Evolutionary conservation across 2,888 invertebrate genomes (phyloP).

Genomic region (Colostygia pectinataria): DNA sequence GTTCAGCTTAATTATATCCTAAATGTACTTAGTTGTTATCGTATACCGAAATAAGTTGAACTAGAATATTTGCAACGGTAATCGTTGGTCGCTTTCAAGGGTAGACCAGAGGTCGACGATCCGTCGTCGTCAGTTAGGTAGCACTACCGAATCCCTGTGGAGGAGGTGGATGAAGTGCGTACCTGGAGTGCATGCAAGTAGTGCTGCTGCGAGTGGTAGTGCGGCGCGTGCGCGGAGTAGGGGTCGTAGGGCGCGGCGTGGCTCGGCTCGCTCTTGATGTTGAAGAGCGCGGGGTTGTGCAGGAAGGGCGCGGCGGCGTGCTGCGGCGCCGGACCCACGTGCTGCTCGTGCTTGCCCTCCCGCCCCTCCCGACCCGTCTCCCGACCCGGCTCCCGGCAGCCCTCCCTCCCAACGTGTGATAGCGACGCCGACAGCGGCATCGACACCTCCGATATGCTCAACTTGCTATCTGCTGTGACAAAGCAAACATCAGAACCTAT

Average conservation of each 20-base stretch:
- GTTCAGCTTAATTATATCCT: no score
- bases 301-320: slow-evolving; percentile 60
- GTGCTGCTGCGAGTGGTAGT: slow-evolving; percentile 78
- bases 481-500: neutral
- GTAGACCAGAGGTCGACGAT: no score
- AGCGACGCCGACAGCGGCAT: slow-evolving; percentile 65
- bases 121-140: no score
- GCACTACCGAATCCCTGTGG: no score
- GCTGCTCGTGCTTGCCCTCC: slow-evolving; percentile 52
- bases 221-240: slow-evolving; percentile 55
- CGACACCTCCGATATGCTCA: slow-evolving; percentile 73
- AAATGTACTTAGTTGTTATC: no score
- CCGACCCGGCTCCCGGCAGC: no score
- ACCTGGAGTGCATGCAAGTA: slow-evolving; percentile 81
- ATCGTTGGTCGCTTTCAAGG: no score
- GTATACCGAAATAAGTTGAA: no score
- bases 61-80: no score
- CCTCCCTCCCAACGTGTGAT: slow-evolving; percentile 46
- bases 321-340: slow-evolving; percentile 54
- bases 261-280: slow-evolving; percentile 76
- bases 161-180: no score
- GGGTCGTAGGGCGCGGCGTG: slow-evolving; percentile 56
- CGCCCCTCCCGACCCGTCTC: no score
- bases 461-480: slow-evolving; percentile 62
- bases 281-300: slow-evolving; percentile 66